Conservation (phyloP, 1,140 invertebrate species). For the Choristoneura fumiferana region DNA sequence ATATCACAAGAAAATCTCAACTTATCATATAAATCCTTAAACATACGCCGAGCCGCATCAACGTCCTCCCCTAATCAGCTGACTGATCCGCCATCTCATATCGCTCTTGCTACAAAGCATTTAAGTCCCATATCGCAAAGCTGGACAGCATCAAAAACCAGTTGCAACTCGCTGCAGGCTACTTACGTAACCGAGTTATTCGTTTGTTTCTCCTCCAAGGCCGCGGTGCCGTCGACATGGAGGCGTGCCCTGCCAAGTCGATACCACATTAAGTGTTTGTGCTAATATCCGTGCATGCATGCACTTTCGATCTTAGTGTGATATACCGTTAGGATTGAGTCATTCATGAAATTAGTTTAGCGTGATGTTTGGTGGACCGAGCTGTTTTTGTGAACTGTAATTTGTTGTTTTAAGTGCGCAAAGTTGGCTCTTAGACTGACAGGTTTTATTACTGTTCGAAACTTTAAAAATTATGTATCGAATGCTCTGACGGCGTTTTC, state of each 20-base stretch:
- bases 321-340: background rate
- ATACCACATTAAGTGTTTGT: constrained; percentile 65
- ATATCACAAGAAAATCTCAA: no score
- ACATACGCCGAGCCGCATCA: no score
- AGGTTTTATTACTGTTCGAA: no score
- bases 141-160: constrained; percentile 48
- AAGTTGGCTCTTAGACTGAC: no score
- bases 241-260: constrained; percentile 58
- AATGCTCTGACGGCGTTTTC: no score
- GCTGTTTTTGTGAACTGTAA: no score
- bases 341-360: constrained; percentile 29
- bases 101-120: background rate
- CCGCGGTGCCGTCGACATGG: constrained; percentile 49
- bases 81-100: background rate
- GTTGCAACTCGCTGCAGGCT: constrained; percentile 64
- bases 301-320: constrained; percentile 66
- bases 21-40: no score
- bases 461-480: no score
- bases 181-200: constrained; percentile 63
- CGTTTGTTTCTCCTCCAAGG: constrained; percentile 61
- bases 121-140: constrained; percentile 24
- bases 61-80: background rate
- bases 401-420: no score
- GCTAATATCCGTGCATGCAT: constrained; percentile 62
- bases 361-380: no score